Base-by-base conservation (phyloP, 2,888 invertebrate species). In the Acanthosepion pharaonis region DNA sequence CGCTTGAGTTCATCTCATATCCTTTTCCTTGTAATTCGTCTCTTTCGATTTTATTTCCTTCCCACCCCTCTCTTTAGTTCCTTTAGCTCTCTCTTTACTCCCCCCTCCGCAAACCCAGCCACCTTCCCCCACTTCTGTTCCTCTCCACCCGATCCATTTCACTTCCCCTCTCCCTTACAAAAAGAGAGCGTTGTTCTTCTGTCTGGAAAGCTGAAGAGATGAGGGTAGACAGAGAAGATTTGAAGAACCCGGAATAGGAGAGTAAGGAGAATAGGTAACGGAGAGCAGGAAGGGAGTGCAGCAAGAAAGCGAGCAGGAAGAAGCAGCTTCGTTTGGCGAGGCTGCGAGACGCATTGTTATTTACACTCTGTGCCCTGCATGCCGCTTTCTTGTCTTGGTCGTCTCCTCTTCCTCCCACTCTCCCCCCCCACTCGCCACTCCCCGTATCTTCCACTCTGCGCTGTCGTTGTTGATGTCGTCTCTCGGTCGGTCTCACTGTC, bases 341-440 rank as follows among this genome's bases (percentile, higher is more conserved):
- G 59, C 59, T 59, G 59, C 23, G 25, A 4, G n/a, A 78, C n/a
- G 33, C 59, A n/a, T 33, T 78, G 78, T 78, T n/a, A 78, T 78
- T n/a, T 78, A 78, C 78, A 78, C n/a, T 78, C n/a, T n/a, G 78
- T 33, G 78, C 15, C 78, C 78, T 11, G 11, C 78, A 33, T 78
- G n/a, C n/a, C 15, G 78, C 78, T 28, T n/a, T n/a, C 18, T 15
- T 15, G 78, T 78, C n/a, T 78, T 78, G n/a, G 11, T 33, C n/a
- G 78, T 18, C n/a, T 78, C 8, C 78, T 0, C 23, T 59, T 59
- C 59, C 20, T 23, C 6, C 5, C 23, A 6, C 5, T 15, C 1
- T 8, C 11, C n/a, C 33, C 18, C n/a, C 15, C 4, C 1, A 59
- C 0, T 5, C 20, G 0, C n/a, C 33, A 3, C 2, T 15, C n/a